phyloP scores from a whole-genome alignment of 2,797 vertebrate species.

The Chloroceryle inda region DNA sequence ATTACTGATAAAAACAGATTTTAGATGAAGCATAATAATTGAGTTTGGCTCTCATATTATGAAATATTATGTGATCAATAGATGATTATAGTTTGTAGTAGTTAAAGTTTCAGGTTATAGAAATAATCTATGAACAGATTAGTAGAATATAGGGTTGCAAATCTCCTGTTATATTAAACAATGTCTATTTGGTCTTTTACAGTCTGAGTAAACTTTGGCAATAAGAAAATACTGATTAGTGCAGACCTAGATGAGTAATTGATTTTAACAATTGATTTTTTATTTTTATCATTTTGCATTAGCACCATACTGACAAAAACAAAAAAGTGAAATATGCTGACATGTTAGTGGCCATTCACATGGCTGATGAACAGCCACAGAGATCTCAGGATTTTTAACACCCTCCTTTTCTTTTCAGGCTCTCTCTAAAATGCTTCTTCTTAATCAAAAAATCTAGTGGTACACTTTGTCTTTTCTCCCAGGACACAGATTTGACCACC shows the following conservation, averaged over 20 bases:
- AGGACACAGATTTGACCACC: neutral
- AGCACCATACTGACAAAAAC: neutral
- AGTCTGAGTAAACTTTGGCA: neutral
- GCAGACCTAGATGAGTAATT: neutral
- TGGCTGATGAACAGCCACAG: neutral
- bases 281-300: neutral
- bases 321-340: neutral
- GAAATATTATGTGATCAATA: constrained; percentile 1
- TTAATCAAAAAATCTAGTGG: neutral
- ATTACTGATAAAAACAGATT: neutral
- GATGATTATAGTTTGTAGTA: neutral
- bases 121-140: constrained; percentile 43
- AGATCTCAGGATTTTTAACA: accelerated
- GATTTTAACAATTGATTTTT: neutral
- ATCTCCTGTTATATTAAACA: neutral
- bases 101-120: constrained; percentile 49
- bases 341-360: accelerated
- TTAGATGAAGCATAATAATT: neutral
- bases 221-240: neutral
- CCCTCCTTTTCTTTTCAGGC: accelerated
- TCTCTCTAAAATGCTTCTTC: neutral
- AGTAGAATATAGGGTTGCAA: neutral
- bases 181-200: neutral
- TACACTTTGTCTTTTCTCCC: neutral
- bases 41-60: neutral